These are phyloP conservation scores for Azemiops feae DNA, from an alignment of 2,113 vertebrate species.

Conservation along the genomic window DNA sequence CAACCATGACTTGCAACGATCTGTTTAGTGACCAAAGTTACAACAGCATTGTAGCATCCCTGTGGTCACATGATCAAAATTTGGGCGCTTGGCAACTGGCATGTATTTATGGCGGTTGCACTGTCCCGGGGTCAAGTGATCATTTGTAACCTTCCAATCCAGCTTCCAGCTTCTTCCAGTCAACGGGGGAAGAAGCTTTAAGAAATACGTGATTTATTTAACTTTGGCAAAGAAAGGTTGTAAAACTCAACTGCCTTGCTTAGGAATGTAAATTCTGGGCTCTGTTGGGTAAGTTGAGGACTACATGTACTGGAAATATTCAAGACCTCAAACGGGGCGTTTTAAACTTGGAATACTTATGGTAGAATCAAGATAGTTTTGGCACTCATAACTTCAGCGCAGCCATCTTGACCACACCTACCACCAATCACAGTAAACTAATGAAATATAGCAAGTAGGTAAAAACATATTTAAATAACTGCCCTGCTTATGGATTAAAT, in stretches of 20 bases:
- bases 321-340: not conserved
- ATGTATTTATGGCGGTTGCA: not conserved
- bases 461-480: not conserved
- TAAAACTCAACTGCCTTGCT: not conserved
- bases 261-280: not conserved
- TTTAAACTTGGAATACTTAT: not conserved
- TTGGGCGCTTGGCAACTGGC: not conserved
- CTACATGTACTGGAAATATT: not conserved
- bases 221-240: not conserved
- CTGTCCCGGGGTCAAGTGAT: not conserved
- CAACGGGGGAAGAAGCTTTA: not conserved
- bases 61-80: not conserved
- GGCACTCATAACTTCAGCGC: not conserved
- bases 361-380: not conserved
- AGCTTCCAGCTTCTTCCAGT: not conserved
- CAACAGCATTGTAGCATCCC: not conserved
- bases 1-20: not conserved
- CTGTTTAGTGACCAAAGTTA: not conserved
- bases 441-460: not conserved
- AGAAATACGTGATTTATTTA: not conserved
- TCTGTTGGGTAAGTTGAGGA: not conserved
- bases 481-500: not conserved
- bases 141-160: not conserved
- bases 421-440: not conserved
- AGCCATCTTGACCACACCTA: not conserved